Conservation (phyloP, 2,113 vertebrate species). For the Cranoglanis bouderius region DNA sequence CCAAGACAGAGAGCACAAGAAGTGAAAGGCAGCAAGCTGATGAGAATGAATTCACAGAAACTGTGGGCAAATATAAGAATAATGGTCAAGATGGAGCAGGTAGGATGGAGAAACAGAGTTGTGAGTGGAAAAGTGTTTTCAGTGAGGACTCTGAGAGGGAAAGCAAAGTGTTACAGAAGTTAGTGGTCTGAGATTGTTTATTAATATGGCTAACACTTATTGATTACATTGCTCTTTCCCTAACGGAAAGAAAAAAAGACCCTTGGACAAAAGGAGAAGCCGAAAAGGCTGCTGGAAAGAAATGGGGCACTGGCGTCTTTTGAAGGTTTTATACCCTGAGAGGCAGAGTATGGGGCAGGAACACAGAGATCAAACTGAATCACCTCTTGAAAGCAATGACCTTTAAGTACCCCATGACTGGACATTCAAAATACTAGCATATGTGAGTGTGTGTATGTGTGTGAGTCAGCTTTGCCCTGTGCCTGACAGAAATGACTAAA, state of each 20-base stretch:
- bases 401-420: constrained; percentile 68
- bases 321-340: neutral
- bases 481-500: constrained; percentile 1
- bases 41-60: constrained; percentile 14
- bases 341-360: constrained; percentile 37
- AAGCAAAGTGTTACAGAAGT: neutral
- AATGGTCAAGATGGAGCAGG: constrained; percentile 6
- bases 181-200: neutral
- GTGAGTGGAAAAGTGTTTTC: neutral
- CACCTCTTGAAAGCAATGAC: constrained; percentile 72
- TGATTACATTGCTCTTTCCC: neutral
- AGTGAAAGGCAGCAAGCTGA: constrained; percentile 31
- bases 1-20: constrained; percentile 6
- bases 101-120: neutral
- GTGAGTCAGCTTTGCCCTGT: neutral
- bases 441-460: constrained; percentile 30
- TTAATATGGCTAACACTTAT: neutral
- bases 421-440: constrained; percentile 48
- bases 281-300: neutral
- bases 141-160: neutral
- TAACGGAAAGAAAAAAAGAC: neutral
- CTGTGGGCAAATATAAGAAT: neutral
- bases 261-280: neutral
- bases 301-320: neutral
- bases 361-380: constrained; percentile 66